Base-by-base conservation (phyloP, 2,797 vertebrate genomes). In the Tolypeutes matacus region DNA sequence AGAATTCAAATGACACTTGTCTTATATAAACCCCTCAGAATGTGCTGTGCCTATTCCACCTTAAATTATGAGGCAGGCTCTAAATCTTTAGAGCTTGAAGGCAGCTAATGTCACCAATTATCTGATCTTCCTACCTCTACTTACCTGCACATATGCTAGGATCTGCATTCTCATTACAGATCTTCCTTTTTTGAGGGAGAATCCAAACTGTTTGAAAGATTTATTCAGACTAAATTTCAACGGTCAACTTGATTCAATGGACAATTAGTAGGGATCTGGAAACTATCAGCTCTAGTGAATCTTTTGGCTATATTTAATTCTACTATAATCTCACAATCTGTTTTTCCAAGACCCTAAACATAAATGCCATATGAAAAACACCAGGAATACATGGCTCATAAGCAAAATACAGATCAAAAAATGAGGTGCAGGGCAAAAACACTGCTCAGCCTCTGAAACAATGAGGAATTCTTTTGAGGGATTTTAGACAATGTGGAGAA, bases 391-490 rank as follows among this genome's bases (percentile, higher is more conserved):
- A 14, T 18, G 39, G 6, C 17, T 60, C 62, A 76, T 39, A 84
- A 91, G n/a, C 25, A 81, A 88, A 76, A 91, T 67, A 64, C 64
- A 93, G 76, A 92, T 91, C 89, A 20, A 95, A 51, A 85, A 67
- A 78, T 39, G 82, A 91, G 86, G 14, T 20, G 80, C n/a, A 89
- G 85, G 73, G 69, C 18, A 94, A 95, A 96, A 81, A 60, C 23
- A 78, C 64, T 87, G 90, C 82, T 86, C 85, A 75, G 78, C 76
- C 42, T 39, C 2, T 91, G 73, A 60, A 96, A 97, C 95, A 97
- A 91, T 64, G 77, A 58, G 90, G 83, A 93, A 95, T 96, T 97
- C 96, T 98, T 97, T 96, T 97, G 97, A 97, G 97, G 94, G 86
- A 69, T 87, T 96, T 98, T 84, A 0, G 60, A 93, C 25, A 46